phyloP scores from a whole-genome alignment of 1,140 invertebrate genomes.

The Diorhabda carinulata region DNA sequence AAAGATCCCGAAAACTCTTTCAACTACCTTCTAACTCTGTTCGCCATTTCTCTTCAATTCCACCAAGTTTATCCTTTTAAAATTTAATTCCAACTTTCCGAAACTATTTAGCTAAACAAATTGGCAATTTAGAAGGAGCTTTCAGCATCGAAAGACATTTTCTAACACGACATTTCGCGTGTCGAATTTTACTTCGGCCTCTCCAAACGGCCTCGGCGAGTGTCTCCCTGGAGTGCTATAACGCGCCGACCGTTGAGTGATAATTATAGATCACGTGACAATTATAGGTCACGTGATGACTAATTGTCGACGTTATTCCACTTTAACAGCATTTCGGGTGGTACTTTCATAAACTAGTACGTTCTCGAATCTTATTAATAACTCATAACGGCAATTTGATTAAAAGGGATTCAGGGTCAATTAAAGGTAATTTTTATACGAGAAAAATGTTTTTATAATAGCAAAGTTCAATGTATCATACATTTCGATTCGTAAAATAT shows the following conservation, averaged over 20 bases:
- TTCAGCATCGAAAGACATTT: constrained; percentile 14
- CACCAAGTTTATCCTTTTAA: background rate
- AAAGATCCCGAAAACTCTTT: too few species aligned
- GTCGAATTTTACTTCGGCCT: constrained; percentile 20
- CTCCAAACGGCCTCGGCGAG: constrained; percentile 23
- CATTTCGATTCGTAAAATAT: too few species aligned
- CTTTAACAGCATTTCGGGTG: constrained; percentile 11
- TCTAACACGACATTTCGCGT: constrained; percentile 35
- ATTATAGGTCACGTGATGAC: constrained; percentile 42
- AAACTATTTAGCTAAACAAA: constrained; percentile 6
- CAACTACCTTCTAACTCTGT: background rate
- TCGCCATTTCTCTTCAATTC: background rate
- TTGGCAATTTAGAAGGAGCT: constrained; percentile 21
- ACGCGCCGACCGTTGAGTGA: constrained; percentile 44
- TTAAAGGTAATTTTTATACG: too few species aligned
- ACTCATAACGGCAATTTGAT: too few species aligned
- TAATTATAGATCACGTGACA: constrained; percentile 47
- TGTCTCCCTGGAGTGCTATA: constrained; percentile 42
- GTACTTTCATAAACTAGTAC: background rate
- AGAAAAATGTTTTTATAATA: too few species aligned
- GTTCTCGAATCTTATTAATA: too few species aligned
- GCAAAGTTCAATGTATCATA: too few species aligned
- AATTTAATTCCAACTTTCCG: background rate
- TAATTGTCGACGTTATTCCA: constrained; percentile 39
- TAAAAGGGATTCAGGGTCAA: too few species aligned